phyloP scores from a whole-genome alignment of 2,113 vertebrate species.

The Siniperca chuatsi region DNA sequence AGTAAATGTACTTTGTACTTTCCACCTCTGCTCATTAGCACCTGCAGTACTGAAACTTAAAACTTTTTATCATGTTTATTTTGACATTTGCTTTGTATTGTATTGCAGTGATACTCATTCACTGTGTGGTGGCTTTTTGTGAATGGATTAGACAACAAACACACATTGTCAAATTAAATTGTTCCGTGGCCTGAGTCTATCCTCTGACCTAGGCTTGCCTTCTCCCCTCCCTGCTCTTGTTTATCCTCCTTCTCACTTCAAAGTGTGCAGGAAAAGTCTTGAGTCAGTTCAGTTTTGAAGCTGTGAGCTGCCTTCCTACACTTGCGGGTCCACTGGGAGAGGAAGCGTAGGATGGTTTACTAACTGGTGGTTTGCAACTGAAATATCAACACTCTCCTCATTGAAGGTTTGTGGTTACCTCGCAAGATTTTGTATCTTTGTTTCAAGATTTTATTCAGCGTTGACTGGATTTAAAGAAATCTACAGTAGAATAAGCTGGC shows the following conservation, averaged over 20 bases:
- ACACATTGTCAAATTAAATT: not conserved
- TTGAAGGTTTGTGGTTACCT: not conserved
- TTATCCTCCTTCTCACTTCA: constrained; percentile 54
- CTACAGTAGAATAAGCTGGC: not conserved
- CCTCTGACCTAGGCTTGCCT: not conserved
- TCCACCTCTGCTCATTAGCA: not conserved
- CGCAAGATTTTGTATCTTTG: not conserved
- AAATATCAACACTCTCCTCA: constrained; percentile 15
- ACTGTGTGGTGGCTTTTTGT: not conserved
- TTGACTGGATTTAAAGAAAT: constrained; percentile 1
- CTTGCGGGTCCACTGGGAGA: constrained; percentile 25
- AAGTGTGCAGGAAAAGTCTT: constrained; percentile 39
- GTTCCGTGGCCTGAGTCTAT: not conserved
- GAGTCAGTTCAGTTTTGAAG: constrained; percentile 40
- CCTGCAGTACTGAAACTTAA: not conserved
- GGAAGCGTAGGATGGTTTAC: constrained; percentile 38
- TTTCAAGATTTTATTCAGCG: not conserved
- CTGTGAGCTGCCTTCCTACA: constrained; percentile 45
- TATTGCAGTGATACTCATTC: not conserved
- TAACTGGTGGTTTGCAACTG: constrained; percentile 43
- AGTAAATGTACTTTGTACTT: not conserved
- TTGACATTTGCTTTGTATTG: no score
- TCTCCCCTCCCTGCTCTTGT: constrained; percentile 25
- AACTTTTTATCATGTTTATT: not conserved
- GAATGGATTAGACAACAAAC: constrained; percentile 20